phyloP scores from a whole-genome alignment of 2,888 invertebrate species.

The Oscheius onirici region DNA sequence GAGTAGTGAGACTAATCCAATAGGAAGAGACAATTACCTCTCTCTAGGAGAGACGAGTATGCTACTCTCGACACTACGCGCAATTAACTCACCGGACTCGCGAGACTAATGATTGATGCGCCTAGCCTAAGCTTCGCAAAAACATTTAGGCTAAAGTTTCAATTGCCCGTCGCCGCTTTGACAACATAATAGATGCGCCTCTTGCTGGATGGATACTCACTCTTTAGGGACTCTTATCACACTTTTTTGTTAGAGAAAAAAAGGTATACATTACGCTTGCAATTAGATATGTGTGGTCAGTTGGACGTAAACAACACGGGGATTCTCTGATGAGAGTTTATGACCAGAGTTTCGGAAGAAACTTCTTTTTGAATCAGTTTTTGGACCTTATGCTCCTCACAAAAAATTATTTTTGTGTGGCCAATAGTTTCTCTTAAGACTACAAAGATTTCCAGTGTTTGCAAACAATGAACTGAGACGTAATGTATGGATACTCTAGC shows the following conservation, averaged over 20 bases:
- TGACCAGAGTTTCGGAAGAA: neutral
- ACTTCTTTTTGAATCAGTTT: neutral
- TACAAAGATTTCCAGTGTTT: too few species aligned
- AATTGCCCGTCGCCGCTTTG: neutral
- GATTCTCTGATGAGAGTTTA: neutral
- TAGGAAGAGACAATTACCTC: neutral
- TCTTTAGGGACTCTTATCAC: neutral
- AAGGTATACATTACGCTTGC: neutral
- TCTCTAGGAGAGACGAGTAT: neutral
- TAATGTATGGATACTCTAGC: too few species aligned
- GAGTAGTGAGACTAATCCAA: neutral
- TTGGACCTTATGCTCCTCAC: too few species aligned
- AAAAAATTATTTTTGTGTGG: too few species aligned
- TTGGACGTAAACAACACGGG: neutral
- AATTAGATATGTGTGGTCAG: neutral
- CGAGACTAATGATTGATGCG: neutral
- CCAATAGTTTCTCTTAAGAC: too few species aligned
- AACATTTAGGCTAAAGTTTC: slow-evolving; percentile 3
- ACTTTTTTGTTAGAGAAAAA: neutral
- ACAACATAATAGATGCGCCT: slow-evolving; percentile 8
- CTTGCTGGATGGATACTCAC: neutral
- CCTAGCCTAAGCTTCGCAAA: neutral
- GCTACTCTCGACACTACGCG: neutral
- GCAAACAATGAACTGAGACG: too few species aligned
- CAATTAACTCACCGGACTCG: slow-evolving; percentile 5